These are phyloP conservation scores for Morelia viridis DNA, from an alignment of 2,797 vertebrate genomes.

Conservation along the genomic window DNA sequence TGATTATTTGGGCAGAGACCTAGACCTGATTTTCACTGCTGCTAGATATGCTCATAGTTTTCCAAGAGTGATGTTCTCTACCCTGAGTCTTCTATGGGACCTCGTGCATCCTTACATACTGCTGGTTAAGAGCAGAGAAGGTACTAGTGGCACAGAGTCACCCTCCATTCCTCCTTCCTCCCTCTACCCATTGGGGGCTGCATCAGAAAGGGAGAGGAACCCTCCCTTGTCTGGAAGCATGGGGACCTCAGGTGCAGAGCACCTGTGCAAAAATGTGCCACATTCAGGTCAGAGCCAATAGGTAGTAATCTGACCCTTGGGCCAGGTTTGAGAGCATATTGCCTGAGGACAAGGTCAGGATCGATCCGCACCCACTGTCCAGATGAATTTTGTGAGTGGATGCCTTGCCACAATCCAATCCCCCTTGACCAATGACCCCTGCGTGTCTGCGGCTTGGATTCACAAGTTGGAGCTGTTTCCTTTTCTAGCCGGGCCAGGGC, in stretches of 20 bases:
- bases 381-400: slow-evolving; percentile 86
- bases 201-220: background rate
- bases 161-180: no score
- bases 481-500: slow-evolving; percentile 45
- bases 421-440: slow-evolving; percentile 78
- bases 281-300: slow-evolving; percentile 50
- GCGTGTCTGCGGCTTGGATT: slow-evolving; percentile 71
- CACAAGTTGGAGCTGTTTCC: slow-evolving; percentile 36
- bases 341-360: slow-evolving; percentile 78
- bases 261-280: slow-evolving; percentile 33
- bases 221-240: background rate
- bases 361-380: slow-evolving; percentile 81
- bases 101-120: background rate
- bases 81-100: background rate
- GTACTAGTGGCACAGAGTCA: no score
- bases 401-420: slow-evolving; percentile 80
- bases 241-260: background rate
- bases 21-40: no score
- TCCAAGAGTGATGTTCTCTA: background rate
- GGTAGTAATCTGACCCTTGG: slow-evolving; percentile 70
- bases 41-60: no score
- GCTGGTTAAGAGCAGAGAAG: background rate
- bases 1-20: background rate
- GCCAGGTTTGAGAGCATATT: background rate
- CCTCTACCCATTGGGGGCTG: background rate